phyloP scores from a whole-genome alignment of 1,140 invertebrate species.

The Argopecten irradians region DNA sequence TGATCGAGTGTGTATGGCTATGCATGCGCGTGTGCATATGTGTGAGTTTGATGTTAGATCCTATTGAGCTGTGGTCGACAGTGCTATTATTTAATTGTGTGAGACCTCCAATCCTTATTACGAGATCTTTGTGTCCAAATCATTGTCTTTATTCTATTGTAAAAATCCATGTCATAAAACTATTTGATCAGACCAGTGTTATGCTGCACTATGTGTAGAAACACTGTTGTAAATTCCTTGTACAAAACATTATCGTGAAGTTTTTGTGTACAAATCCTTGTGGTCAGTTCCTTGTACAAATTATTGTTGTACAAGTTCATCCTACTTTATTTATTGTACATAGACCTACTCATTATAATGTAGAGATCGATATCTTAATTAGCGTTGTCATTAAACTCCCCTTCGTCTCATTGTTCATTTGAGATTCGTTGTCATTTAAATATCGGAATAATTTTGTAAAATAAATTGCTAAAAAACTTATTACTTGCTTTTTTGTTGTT shows the following conservation, averaged over 20 bases:
- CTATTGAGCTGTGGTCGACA: background rate
- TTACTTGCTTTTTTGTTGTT: background rate
- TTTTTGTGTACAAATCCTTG: background rate
- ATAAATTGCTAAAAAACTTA: background rate
- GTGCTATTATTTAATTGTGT: background rate
- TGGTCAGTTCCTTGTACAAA: background rate
- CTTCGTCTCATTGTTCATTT: background rate
- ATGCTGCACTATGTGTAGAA: no score
- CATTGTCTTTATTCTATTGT: no score
- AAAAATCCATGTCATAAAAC: background rate
- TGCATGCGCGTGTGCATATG: background rate
- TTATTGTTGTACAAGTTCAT: background rate
- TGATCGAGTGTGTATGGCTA: background rate
- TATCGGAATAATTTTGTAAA: constrained; percentile 19
- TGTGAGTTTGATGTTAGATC: background rate
- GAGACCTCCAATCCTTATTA: no score
- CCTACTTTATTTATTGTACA: background rate
- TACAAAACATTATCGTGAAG: background rate
- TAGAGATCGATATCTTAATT: background rate
- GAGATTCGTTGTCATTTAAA: constrained; percentile 10
- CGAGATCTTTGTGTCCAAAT: background rate
- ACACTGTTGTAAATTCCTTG: background rate
- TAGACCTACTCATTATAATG: background rate
- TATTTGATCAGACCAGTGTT: background rate
- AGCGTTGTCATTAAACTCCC: background rate